phyloP scores from a whole-genome alignment of 2,888 invertebrate species.

The Tetrapedia diversipes region DNA sequence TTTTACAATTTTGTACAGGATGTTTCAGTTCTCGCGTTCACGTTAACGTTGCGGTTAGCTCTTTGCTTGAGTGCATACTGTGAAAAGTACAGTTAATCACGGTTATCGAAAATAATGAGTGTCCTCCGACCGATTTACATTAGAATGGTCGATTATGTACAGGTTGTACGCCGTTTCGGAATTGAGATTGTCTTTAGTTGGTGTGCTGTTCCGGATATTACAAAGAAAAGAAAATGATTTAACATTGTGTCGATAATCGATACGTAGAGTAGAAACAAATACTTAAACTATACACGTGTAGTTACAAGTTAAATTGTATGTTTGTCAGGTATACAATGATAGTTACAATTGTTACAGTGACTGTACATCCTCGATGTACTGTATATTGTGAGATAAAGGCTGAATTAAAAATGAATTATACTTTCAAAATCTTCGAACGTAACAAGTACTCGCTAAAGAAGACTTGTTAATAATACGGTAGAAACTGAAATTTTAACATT shows the following conservation, averaged over 20 bases:
- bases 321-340: slow-evolving; percentile 5
- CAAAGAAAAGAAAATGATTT: background rate
- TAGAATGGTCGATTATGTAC: slow-evolving; percentile 23
- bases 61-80: background rate
- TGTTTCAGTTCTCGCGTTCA: background rate
- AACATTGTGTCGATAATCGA: background rate
- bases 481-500: background rate
- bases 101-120: slow-evolving; percentile 24
- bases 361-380: slow-evolving; percentile 2
- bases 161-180: slow-evolving; percentile 6
- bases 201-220: background rate
- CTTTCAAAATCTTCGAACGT: no score
- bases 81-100: background rate
- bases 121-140: slow-evolving; percentile 25
- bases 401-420: background rate
- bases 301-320: no score
- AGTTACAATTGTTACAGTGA: slow-evolving; percentile 6
- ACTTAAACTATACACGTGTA: slow-evolving; percentile 11
- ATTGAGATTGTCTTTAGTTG: slow-evolving; percentile 48
- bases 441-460: no score
- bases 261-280: background rate
- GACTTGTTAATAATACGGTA: no score
- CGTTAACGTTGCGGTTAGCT: no score
- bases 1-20: slow-evolving; percentile 20
- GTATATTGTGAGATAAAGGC: background rate